Conservation (phyloP, 1,140 invertebrate genomes). For the Colletes gigas region DNA sequence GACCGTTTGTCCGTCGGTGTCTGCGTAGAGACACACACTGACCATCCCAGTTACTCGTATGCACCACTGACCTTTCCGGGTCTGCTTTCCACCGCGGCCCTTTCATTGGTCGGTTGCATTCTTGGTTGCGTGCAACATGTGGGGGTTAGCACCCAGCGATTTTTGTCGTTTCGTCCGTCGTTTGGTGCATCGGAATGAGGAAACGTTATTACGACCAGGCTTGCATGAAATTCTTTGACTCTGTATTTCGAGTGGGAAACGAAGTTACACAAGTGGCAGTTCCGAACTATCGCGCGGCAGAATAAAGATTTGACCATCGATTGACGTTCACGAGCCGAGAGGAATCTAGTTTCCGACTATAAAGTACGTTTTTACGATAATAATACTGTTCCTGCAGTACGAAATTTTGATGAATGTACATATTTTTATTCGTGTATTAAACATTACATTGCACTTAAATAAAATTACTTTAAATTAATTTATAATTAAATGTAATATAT, state of each 20-base stretch:
- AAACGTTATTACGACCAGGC: constrained; percentile 1
- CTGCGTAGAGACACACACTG: not conserved
- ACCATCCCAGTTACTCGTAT: constrained; percentile 32
- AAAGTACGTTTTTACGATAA: too few species aligned
- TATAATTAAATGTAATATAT: too few species aligned
- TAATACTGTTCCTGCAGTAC: too few species aligned
- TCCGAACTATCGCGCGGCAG: not conserved
- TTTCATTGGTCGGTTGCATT: constrained; percentile 47
- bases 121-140: constrained; percentile 26
- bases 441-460: too few species aligned
- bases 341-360: too few species aligned
- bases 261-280: not conserved
- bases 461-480: too few species aligned
- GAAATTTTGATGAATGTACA: too few species aligned
- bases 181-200: constrained; percentile 21
- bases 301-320: too few species aligned
- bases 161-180: constrained; percentile 24
- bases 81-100: constrained; percentile 7
- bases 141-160: constrained; percentile 11
- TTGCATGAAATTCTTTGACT: constrained; percentile 3
- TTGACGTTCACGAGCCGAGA: too few species aligned
- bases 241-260: too few species aligned
- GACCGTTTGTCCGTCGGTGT: not conserved
- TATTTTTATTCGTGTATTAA: too few species aligned
- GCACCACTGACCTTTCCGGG: constrained; percentile 45